phyloP scores from a whole-genome alignment of 2,113 vertebrate genomes.

The Ia io region DNA sequence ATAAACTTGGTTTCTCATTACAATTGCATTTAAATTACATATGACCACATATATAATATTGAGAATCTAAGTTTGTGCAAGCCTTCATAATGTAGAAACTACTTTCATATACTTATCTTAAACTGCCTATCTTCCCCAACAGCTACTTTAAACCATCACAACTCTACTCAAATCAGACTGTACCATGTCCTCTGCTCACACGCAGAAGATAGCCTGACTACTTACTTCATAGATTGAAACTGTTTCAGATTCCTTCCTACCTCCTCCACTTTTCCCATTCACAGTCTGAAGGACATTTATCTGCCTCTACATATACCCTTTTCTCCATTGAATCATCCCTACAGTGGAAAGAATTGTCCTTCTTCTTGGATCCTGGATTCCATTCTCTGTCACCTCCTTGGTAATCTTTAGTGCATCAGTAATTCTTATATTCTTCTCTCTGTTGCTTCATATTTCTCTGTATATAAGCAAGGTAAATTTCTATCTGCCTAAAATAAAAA shows the following conservation, averaged over 20 bases:
- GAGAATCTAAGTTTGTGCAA: background rate
- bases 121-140: background rate
- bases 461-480: background rate
- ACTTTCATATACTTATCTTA: background rate
- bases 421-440: background rate
- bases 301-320: background rate
- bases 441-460: background rate
- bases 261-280: background rate
- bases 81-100: background rate
- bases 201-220: background rate
- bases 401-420: background rate
- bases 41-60: background rate
- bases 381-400: background rate
- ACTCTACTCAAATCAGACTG: background rate
- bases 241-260: background rate
- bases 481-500: background rate
- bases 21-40: background rate
- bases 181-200: background rate
- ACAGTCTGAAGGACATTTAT: background rate
- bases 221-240: background rate
- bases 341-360: background rate
- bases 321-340: background rate
- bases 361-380: background rate
- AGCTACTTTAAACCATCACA: background rate
- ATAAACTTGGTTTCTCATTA: background rate